Evolutionary conservation across 2,797 vertebrate genomes (phyloP), one percentile per base, ranked within the genome.

Genomic region (Enteromius trimaculatus): DNA sequence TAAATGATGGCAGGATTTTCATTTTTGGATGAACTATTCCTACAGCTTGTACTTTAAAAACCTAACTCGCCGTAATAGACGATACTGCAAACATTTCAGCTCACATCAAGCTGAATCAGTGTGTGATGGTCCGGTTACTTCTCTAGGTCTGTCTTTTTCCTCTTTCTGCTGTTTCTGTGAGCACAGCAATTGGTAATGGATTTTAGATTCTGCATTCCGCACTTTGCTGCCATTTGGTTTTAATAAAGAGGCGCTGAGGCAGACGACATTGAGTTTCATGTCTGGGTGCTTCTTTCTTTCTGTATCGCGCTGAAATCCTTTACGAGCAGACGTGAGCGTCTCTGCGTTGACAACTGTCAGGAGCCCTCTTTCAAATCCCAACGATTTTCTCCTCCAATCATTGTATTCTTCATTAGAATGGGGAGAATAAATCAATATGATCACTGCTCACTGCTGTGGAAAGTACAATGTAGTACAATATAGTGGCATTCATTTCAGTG

Each of bases 221-320:
- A 85, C 83, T 86, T 77, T 84, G 44, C 86, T 83, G 74, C 79
- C 62, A 87, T 88, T 85, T 82, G 84, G 81, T 80, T 88, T 86
- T 88, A 87, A 90, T 88, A 86, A 85, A 89, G 88, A 89, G 62
- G 80, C 75, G 75, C 69, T 85, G 87, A 86, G 86, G 89, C 87
- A 83, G 77, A 88, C 69, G 79, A 89, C 88, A 88, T 83, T 76
- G 82, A 79, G 82, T 90, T 89, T 90, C 88, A 89, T 87, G 88
- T 87, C 84, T 89, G 88, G 85, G 78, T 88, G 88, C 77, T 62
- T 87, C 74, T 64, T 84, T 81, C 84, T 84, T 82, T 83, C 79
- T 69, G 47, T 17, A 37, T 9, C 3, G 68, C 5, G 31, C 83
- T 31, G 51, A 84, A 83, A 66, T 84, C 72, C 82, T 87, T 84